Conservation (phyloP, 2,113 vertebrate species). For the Bujurquina vittata region DNA sequence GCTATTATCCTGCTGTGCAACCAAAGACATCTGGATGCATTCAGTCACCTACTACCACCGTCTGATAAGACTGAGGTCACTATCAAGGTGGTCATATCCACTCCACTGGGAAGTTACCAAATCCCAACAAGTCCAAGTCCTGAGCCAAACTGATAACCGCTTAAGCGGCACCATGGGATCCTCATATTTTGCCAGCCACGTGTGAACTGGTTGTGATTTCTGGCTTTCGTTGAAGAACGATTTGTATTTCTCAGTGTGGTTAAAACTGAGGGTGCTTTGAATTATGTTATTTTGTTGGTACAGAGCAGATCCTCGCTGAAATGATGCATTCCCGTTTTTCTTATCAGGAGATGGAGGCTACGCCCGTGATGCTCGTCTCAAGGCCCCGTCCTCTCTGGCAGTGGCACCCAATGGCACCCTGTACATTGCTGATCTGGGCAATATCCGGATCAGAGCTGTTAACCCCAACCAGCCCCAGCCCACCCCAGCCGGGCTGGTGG, state of each 20-base stretch:
- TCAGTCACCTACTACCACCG: constrained; percentile 47
- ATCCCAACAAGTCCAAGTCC: constrained; percentile 50
- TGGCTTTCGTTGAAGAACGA: constrained; percentile 9
- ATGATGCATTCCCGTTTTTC: constrained; percentile 4
- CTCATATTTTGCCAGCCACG: constrained; percentile 36
- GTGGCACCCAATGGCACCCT: constrained; percentile 92
- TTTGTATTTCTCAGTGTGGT: constrained; percentile 18
- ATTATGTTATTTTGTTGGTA: constrained; percentile 13
- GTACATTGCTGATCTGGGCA: constrained; percentile 94
- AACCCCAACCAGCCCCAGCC: constrained; percentile 89
- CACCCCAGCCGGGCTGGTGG: constrained; percentile 83
- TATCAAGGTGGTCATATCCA: constrained; percentile 66
- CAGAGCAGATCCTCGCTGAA: constrained; percentile 15
- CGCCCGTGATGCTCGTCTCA: constrained; percentile 93
- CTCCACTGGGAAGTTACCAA: constrained; percentile 33
- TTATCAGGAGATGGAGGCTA: constrained; percentile 91
- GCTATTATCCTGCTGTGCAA: constrained; percentile 57
- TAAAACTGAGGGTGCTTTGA: background rate
- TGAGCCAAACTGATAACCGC: constrained; percentile 64
- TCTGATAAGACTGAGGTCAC: constrained; percentile 69
- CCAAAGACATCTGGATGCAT: constrained; percentile 60
- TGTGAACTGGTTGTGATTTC: constrained; percentile 8
- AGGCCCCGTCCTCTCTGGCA: constrained; percentile 92
- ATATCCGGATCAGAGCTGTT: constrained; percentile 92
- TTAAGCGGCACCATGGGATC: constrained; percentile 35